Percentiles rank a stretch among this genome's conserved stretches.
These are phyloP conservation scores for Malurus cyaneus DNA, from an alignment of 2,113 vertebrate genomes.

Conservation along the genomic window DNA sequence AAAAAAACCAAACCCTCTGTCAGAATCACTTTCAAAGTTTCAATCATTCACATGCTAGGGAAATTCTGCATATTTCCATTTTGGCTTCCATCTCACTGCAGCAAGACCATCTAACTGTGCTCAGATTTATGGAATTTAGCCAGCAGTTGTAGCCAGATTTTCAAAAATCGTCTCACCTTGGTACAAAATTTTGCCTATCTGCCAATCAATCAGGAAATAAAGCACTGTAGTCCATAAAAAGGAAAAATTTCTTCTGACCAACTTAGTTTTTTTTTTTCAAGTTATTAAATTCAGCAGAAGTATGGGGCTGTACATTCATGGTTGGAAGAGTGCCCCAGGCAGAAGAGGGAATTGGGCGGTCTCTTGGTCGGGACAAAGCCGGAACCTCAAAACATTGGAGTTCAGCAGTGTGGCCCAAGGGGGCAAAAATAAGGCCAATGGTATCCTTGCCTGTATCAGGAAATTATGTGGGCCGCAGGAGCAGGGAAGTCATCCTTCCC, in stretches of 20 bases:
- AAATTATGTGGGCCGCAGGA: no score
- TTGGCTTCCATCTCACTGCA: neutral
- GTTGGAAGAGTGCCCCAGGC: no score
- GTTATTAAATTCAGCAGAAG: neutral
- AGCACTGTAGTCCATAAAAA: neutral
- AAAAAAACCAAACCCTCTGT: neutral
- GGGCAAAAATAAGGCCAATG: no score
- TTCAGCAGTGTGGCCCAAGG: no score
- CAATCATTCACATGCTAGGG: neutral
- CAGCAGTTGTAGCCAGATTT: neutral
- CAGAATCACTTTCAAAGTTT: neutral
- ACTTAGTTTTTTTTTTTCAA: neutral
- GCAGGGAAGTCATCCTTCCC: no score
- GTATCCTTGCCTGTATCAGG: no score
- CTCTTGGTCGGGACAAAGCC: no score
- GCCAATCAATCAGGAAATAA: neutral
- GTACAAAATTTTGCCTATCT: neutral
- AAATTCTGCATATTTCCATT: neutral
- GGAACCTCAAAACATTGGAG: no score
- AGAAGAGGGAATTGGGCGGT: no score
- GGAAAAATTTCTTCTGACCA: neutral
- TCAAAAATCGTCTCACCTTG: neutral
- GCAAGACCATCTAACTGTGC: no score
- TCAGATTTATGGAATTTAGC: neutral
- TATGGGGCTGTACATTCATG: no score